A percentile compares a stretch with the other conserved stretches of the same genome.
phyloP scores from a whole-genome alignment of 2,888 invertebrate species.

The Athetis lepigone region DNA sequence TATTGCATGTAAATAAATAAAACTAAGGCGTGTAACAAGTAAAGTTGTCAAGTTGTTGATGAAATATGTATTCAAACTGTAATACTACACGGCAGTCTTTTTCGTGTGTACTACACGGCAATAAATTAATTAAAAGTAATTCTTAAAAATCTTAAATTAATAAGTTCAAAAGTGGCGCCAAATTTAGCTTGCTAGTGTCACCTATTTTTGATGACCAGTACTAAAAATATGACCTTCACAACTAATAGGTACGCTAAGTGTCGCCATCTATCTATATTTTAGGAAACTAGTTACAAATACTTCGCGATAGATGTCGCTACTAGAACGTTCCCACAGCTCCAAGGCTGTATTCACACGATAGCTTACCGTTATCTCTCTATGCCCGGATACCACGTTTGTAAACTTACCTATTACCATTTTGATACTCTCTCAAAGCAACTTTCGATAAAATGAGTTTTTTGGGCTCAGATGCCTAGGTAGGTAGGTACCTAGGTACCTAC shows the following conservation, averaged over 20 bases:
- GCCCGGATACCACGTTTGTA: slow-evolving; percentile 37
- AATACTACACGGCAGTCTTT: too few relatives aligned
- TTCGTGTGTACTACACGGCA: too few relatives aligned
- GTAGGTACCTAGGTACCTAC: background rate
- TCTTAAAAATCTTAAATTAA: too few relatives aligned
- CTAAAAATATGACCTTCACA: slow-evolving; percentile 12
- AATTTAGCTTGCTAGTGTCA: slow-evolving; percentile 36
- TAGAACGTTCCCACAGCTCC: slow-evolving; percentile 50
- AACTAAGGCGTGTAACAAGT: too few relatives aligned
- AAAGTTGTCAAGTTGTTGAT: too few relatives aligned
- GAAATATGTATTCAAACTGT: too few relatives aligned
- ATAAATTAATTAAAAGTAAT: too few relatives aligned
- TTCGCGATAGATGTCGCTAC: slow-evolving; percentile 58
- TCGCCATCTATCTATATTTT: slow-evolving; percentile 42
- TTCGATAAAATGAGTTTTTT: slow-evolving; percentile 9
- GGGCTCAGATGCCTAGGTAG: background rate
- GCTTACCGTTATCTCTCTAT: slow-evolving; percentile 62
- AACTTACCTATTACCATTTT: slow-evolving; percentile 41
- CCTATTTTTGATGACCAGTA: slow-evolving; percentile 27
- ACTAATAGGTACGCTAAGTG: background rate
- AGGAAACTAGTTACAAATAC: slow-evolving; percentile 26
- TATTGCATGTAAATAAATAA: too few relatives aligned
- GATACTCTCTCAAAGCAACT: slow-evolving; percentile 8
- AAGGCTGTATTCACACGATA: slow-evolving; percentile 66
- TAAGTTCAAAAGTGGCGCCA: slow-evolving; percentile 36